Conservation (phyloP, 2,888 invertebrate genomes). For the Sinopyrophorus schimmeli region DNA sequence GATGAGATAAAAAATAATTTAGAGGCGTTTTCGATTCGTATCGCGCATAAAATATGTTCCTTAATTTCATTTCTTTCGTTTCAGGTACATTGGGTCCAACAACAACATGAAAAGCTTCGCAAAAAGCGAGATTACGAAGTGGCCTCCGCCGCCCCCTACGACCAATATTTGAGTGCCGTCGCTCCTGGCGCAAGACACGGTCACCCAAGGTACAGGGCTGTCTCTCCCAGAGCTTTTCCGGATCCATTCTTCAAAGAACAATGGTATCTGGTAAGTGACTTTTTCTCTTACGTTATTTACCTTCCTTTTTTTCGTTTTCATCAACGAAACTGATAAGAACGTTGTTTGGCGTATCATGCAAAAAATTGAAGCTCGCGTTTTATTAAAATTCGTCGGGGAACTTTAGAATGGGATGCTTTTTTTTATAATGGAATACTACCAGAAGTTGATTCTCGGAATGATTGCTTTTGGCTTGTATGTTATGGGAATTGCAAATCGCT, state of each 20-base stretch:
- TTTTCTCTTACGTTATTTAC: conserved; percentile 4
- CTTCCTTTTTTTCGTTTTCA: neutral
- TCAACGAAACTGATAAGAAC: neutral
- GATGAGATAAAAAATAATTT: too few relatives aligned
- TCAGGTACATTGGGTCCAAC: conserved; percentile 92
- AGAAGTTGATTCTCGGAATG: conserved; percentile 19
- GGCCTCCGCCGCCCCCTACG: conserved; percentile 60
- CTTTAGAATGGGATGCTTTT: conserved; percentile 10
- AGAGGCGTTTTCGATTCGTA: too few relatives aligned
- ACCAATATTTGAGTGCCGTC: conserved; percentile 54
- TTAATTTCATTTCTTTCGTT: conserved; percentile 41
- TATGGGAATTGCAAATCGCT: conserved; percentile 21
- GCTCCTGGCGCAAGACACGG: conserved; percentile 55
- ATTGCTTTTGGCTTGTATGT: conserved; percentile 23
- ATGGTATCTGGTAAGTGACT: conserved; percentile 93
- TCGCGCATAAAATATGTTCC: too few relatives aligned
- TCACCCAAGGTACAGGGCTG: conserved; percentile 55
- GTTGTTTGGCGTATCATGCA: too few relatives aligned
- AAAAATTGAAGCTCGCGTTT: conserved; percentile 9
- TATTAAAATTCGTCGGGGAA: conserved; percentile 9
- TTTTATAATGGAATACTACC: conserved; percentile 15
- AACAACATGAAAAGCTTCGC: conserved; percentile 86
- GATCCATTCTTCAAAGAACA: conserved; percentile 94
- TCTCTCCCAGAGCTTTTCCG: conserved; percentile 68
- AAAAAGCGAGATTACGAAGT: conserved; percentile 82